phyloP scores from a whole-genome alignment of 2,888 invertebrate genomes.

The Lacanobia oleracea region DNA sequence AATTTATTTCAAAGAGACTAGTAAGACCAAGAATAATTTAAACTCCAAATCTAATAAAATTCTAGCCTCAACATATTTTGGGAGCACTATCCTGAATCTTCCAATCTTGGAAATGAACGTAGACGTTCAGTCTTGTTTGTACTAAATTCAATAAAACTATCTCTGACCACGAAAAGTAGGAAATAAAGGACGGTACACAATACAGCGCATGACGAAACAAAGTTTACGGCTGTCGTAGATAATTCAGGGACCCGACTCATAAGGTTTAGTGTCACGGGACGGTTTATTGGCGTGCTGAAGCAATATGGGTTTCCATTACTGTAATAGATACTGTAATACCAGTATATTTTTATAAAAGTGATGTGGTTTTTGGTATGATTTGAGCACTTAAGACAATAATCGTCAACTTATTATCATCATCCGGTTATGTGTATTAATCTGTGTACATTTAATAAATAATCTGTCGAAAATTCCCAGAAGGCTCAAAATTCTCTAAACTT shows the following conservation, averaged over 20 bases:
- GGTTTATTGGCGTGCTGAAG: constrained; percentile 69
- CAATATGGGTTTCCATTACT: constrained; percentile 67
- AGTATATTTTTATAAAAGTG: constrained; percentile 46
- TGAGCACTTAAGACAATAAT: neutral
- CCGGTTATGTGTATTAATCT: neutral
- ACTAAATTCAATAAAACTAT: constrained; percentile 64
- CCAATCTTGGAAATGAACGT: constrained; percentile 40
- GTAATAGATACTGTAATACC: constrained; percentile 63
- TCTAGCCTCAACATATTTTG: constrained; percentile 17
- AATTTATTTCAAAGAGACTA: constrained; percentile 14
- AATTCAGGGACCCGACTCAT: constrained; percentile 68
- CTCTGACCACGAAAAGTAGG: constrained; percentile 56
- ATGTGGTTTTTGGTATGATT: constrained; percentile 7
- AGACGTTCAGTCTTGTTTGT: constrained; percentile 36
- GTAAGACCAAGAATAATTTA: constrained; percentile 12
- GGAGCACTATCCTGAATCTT: constrained; percentile 17
- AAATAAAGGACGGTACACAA: constrained; percentile 63
- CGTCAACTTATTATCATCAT: neutral
- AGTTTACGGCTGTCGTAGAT: constrained; percentile 70
- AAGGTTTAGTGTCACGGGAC: constrained; percentile 67
- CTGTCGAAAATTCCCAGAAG: neutral
- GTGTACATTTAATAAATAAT: neutral
- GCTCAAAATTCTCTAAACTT: neutral
- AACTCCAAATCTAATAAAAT: constrained; percentile 32
- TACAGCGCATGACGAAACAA: constrained; percentile 66